Evolutionary conservation across 1,140 invertebrate species (phyloP), one percentile per base, ranked within the genome.

Genomic region (Euborellia annulipes): DNA sequence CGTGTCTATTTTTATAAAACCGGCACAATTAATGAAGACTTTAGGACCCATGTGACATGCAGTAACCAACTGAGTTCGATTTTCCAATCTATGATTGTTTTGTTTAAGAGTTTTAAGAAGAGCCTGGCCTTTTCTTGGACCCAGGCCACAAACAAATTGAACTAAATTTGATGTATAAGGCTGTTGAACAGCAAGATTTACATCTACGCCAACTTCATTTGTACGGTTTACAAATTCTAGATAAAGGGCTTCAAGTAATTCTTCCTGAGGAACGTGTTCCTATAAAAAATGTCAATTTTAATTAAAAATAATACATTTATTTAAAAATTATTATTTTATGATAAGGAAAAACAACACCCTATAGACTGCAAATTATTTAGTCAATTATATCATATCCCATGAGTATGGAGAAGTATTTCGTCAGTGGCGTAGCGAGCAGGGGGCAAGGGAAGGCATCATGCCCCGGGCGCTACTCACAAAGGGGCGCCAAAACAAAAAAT

Each of bases 1-100:
- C 0, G 93, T 96, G 52, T 99, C 94, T 49, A 99, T 96, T 68
- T 93, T 97, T 18, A 99, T 95, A 56, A 99, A 99, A 27, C 95
- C 96, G 32, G 94, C 91, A 69, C 93, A 98, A 62, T 99, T 99
- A 49, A 98, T 91, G 54, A 98, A 98, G 0, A 98, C 89, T 67
- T 95, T 97, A 0, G 94, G 92, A 2, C 94, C 95, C 84, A 99
- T 87, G 55, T 94, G 87, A 65, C 90, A 96, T 2, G 79, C 71
- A 0, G 90, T 95, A 1, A 98, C 90, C 1, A 99, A 66, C 58
- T 97, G 92, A 0, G 91, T 93, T 60, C 94, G 70, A 60, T 94
- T 97, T 64, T 96, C 91, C 18, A 97, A 60, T 22, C 89, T 73
- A 56, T 90, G 85, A 68, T 93, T 94, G 3, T 83, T 88, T 62